These are phyloP conservation scores for Rhizomys pruinosus DNA, from an alignment of 2,113 vertebrate species.

Conservation along the genomic window DNA sequence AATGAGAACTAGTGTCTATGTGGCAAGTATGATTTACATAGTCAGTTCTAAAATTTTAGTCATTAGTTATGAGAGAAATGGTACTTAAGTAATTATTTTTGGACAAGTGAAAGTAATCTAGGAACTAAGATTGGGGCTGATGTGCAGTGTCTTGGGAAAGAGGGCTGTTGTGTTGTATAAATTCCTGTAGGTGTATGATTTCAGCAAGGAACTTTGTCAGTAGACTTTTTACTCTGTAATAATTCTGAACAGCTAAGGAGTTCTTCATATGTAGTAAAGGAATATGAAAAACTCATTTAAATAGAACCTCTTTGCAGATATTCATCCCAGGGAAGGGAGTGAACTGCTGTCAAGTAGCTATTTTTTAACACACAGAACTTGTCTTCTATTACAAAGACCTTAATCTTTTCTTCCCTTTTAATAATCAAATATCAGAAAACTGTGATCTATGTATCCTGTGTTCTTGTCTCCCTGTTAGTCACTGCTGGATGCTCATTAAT, in stretches of 20 bases:
- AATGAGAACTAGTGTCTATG: neutral
- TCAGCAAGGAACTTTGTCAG: neutral
- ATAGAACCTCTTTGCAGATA: neutral
- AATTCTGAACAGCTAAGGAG: neutral
- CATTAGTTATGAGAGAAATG: neutral
- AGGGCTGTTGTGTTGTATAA: neutral
- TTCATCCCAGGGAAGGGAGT: neutral
- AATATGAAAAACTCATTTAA: neutral
- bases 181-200: neutral
- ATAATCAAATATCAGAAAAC: neutral
- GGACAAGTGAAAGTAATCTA: neutral
- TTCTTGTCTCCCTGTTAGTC: neutral
- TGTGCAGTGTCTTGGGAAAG: no score
- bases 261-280: neutral
- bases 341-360: neutral
- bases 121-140: no score
- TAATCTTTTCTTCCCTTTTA: neutral
- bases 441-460: rapidly evolving
- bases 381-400: neutral
- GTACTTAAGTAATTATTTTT: neutral
- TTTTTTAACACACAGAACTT: neutral
- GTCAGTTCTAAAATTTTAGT: neutral
- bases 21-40: neutral
- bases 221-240: neutral
- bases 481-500: neutral